These are phyloP conservation scores for Bacillus rossius DNA, from an alignment of 1,140 invertebrate genomes.

Conservation along the genomic window DNA sequence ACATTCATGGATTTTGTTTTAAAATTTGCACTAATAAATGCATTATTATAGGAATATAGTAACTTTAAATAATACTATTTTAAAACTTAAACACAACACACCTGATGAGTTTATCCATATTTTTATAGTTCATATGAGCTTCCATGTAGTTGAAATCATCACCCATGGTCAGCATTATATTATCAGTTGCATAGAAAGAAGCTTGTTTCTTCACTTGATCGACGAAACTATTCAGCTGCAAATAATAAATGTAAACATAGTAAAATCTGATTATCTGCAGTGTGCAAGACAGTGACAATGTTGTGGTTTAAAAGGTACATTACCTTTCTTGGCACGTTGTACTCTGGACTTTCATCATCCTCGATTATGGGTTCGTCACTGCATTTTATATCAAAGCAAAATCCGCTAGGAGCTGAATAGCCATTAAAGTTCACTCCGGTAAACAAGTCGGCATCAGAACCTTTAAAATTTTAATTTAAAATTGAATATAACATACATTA, in stretches of 20 bases:
- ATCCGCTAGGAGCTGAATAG: conserved; percentile 48
- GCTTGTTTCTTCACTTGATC: conserved; percentile 28
- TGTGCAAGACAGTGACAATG: too few species aligned
- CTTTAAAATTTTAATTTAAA: conserved; percentile 11
- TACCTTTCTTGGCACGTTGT: conserved; percentile 31
- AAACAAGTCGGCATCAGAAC: conserved; percentile 22
- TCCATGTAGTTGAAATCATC: conserved; percentile 61
- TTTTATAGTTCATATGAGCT: conserved; percentile 56
- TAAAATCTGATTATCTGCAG: too few species aligned
- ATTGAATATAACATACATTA: too few species aligned
- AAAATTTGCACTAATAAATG: too few species aligned
- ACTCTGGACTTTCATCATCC: conserved; percentile 27
- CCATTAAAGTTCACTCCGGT: conserved; percentile 38
- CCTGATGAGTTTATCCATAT: conserved; percentile 61
- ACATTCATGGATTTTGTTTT: too few species aligned
- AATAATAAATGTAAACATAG: too few species aligned
- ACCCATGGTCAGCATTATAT: conserved; percentile 64
- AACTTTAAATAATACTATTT: too few species aligned
- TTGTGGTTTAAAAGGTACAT: too few species aligned
- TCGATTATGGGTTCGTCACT: conserved; percentile 43
- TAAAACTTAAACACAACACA: too few species aligned
- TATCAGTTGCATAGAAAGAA: conserved; percentile 38
- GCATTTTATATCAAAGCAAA: conserved; percentile 52
- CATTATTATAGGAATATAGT: too few species aligned
- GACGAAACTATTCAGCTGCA: background rate